Percentiles rank a stretch among this genome's conserved stretches.
Evolutionary conservation across 2,888 invertebrate genomes (phyloP).

Genomic region (Sinopyrophorus schimmeli): DNA sequence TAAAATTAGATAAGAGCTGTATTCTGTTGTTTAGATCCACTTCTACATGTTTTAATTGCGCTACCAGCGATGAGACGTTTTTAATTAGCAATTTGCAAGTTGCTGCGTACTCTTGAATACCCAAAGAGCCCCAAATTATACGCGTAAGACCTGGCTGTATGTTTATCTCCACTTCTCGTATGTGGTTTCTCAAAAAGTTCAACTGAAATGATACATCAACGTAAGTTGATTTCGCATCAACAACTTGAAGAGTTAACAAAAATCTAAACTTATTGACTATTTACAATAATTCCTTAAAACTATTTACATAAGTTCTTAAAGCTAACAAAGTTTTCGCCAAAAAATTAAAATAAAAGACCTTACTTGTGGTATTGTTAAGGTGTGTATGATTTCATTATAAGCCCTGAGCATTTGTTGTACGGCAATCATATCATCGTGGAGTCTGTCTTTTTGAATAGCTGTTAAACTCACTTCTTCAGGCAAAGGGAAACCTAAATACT

Average conservation of each 20-base stretch:
- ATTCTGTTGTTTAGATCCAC: constrained; percentile 64
- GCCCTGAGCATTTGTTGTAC: constrained; percentile 62
- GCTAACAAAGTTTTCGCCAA: no score
- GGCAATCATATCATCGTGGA: constrained; percentile 68
- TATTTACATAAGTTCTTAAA: no score
- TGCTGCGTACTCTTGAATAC: constrained; percentile 73
- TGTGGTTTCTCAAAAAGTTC: constrained; percentile 68
- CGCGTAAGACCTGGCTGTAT: constrained; percentile 81
- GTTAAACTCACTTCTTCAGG: constrained; percentile 59
- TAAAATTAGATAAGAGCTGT: constrained; percentile 60
- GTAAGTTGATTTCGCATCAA: no score
- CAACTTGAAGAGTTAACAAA: no score
- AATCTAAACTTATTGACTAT: no score
- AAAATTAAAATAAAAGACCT: constrained; percentile 12
- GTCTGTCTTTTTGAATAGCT: constrained; percentile 64
- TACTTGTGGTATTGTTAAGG: constrained; percentile 73
- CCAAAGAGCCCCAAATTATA: constrained; percentile 85
- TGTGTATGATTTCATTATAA: constrained; percentile 68
- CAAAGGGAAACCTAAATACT: constrained; percentile 66
- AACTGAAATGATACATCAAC: constrained; percentile 53
- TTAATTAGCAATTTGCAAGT: constrained; percentile 62
- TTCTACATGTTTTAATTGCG: constrained; percentile 71
- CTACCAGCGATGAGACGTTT: constrained; percentile 66
- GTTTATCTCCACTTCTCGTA: constrained; percentile 72
- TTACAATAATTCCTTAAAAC: no score